A percentile compares a stretch with the other conserved stretches of the same genome.
Evolutionary conservation across 2,888 invertebrate genomes (phyloP).

Genomic region (Xestia sexstrigata): DNA sequence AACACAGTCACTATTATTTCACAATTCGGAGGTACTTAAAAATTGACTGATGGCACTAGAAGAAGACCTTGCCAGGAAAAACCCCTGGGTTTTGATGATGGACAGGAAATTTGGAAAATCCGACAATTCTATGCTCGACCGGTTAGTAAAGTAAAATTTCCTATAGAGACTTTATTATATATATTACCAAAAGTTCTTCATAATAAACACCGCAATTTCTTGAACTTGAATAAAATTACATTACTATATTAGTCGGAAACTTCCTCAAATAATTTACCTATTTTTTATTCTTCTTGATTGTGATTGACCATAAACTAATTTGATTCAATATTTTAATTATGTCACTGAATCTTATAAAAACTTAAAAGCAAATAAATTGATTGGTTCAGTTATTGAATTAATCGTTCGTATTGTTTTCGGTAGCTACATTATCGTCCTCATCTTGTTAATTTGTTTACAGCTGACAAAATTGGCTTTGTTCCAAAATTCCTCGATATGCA

Average conservation of each 20-base stretch:
- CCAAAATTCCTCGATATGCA: slow-evolving; percentile 52
- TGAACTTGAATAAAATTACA: not conserved
- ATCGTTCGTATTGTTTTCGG: slow-evolving; percentile 21
- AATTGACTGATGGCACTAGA: too few species aligned
- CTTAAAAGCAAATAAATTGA: not conserved
- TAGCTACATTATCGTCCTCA: not conserved
- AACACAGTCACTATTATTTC: not conserved
- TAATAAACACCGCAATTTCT: not conserved
- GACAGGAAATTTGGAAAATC: slow-evolving; percentile 17
- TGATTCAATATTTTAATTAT: not conserved
- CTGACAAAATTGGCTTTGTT: slow-evolving; percentile 32
- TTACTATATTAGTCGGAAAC: not conserved
- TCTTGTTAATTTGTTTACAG: slow-evolving; percentile 16
- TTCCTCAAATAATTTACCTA: not conserved
- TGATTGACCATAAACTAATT: not conserved
- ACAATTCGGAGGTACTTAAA: not conserved
- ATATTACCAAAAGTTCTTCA: slow-evolving; percentile 2
- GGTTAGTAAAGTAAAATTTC: not conserved
- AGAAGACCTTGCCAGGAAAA: slow-evolving; percentile 13
- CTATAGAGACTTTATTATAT: not conserved
- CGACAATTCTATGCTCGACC: slow-evolving; percentile 4
- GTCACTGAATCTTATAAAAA: not conserved
- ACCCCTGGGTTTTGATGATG: not conserved
- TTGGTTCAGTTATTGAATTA: not conserved
- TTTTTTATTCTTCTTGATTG: not conserved